These are phyloP conservation scores for Elephas maximus DNA, from an alignment of 2,113 vertebrate genomes.

Conservation along the genomic window DNA sequence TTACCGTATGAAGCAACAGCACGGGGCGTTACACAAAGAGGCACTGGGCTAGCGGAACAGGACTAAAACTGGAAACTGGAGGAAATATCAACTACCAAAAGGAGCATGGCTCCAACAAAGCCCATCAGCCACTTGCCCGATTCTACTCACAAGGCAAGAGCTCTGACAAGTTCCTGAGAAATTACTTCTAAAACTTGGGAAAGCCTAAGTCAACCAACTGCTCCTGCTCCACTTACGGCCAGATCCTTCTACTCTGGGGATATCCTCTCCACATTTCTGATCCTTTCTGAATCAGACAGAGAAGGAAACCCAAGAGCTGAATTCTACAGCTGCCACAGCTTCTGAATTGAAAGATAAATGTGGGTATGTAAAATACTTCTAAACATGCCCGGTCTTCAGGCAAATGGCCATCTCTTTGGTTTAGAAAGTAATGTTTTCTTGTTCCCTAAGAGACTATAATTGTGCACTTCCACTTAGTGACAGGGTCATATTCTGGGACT, in stretches of 20 bases:
- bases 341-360: background rate
- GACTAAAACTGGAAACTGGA: background rate
- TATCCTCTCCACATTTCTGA: background rate
- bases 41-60: background rate
- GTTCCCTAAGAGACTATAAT: background rate
- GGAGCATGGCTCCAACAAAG: background rate
- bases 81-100: background rate
- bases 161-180: background rate
- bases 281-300: background rate
- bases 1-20: background rate
- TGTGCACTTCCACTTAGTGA: background rate
- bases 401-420: background rate
- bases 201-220: background rate
- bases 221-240: background rate
- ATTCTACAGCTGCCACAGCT: background rate
- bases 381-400: background rate
- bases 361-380: background rate
- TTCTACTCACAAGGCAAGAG: fast-evolving
- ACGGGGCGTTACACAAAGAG: background rate
- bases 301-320: background rate
- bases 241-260: background rate
- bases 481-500: background rate
- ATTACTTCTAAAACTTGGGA: background rate
- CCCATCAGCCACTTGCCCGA: fast-evolving
- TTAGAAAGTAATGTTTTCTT: background rate